phyloP scores from a whole-genome alignment of 1,140 invertebrate genomes.

The Zaprionus ghesquierei region DNA sequence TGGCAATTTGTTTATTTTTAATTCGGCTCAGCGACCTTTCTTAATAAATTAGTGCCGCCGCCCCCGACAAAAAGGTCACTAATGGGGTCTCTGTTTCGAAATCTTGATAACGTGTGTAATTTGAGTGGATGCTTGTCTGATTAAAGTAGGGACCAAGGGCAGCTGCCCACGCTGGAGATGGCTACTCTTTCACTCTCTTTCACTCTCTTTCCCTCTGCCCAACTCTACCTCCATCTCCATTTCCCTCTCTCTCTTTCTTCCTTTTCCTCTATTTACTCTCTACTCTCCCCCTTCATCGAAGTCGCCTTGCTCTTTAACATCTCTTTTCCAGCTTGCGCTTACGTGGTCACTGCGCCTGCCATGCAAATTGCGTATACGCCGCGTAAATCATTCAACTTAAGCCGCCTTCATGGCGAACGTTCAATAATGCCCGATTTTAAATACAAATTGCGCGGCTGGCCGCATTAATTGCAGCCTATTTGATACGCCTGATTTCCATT shows the following conservation, averaged over 20 bases:
- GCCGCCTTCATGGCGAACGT: constrained; percentile 11
- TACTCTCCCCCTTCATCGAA: neutral
- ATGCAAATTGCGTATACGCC: constrained; percentile 56
- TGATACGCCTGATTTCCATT: constrained; percentile 40
- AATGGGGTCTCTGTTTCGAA: constrained; percentile 22
- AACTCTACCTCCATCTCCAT: neutral
- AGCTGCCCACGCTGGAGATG: neutral
- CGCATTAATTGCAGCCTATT: constrained; percentile 58
- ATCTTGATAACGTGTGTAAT: constrained; percentile 38
- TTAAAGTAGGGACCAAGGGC: constrained; percentile 1
- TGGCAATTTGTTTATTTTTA: constrained; percentile 75
- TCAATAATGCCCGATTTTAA: constrained; percentile 20
- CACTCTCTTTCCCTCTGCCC: neutral
- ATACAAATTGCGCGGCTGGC: constrained; percentile 59
- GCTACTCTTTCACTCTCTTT: neutral
- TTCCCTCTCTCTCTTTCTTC: neutral
- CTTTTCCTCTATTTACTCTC: neutral
- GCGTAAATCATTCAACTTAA: constrained; percentile 66
- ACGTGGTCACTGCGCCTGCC: neutral
- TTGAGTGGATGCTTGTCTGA: constrained; percentile 26
- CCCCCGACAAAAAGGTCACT: constrained; percentile 27
- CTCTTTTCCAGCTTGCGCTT: neutral
- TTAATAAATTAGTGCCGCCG: constrained; percentile 59
- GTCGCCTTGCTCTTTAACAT: neutral
- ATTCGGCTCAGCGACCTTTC: constrained; percentile 44